Percentiles rank a stretch among this genome's conserved stretches.
These are phyloP conservation scores for Passer montanus DNA, from an alignment of 2,113 vertebrate genomes.

Conservation along the genomic window DNA sequence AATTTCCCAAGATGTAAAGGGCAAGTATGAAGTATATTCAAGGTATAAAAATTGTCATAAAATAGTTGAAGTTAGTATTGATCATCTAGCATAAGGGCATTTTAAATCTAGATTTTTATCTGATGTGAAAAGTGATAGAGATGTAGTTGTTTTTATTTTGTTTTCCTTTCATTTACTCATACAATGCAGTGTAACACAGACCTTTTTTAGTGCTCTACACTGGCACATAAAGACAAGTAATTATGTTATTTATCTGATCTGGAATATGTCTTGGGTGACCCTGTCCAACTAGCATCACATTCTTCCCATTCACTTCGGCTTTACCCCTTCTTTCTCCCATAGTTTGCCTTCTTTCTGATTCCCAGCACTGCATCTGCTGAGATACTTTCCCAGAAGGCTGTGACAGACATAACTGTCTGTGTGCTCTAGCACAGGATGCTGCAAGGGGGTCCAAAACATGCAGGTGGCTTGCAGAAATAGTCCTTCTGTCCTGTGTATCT, in stretches of 20 bases:
- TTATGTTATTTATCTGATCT: background rate
- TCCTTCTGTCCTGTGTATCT: background rate
- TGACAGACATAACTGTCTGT: background rate
- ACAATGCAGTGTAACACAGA: background rate
- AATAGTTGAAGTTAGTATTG: background rate
- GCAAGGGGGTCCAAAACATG: background rate
- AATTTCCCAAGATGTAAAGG: background rate
- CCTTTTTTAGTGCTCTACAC: background rate
- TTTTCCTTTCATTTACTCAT: background rate
- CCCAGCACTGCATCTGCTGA: background rate
- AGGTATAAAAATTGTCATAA: background rate
- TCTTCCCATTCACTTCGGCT: background rate
- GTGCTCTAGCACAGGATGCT: background rate
- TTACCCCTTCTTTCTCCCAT: background rate
- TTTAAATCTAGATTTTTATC: background rate
- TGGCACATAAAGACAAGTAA: background rate
- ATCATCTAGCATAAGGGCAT: background rate
- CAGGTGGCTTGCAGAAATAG: background rate
- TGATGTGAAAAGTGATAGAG: background rate
- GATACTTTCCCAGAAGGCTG: background rate
- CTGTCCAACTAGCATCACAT: background rate
- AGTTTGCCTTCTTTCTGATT: background rate
- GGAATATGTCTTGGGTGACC: background rate
- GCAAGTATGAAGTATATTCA: background rate
- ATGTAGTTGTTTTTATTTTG: background rate